phyloP scores from a whole-genome alignment of 2,888 invertebrate genomes.

The Cryptocheilus praepositus region DNA sequence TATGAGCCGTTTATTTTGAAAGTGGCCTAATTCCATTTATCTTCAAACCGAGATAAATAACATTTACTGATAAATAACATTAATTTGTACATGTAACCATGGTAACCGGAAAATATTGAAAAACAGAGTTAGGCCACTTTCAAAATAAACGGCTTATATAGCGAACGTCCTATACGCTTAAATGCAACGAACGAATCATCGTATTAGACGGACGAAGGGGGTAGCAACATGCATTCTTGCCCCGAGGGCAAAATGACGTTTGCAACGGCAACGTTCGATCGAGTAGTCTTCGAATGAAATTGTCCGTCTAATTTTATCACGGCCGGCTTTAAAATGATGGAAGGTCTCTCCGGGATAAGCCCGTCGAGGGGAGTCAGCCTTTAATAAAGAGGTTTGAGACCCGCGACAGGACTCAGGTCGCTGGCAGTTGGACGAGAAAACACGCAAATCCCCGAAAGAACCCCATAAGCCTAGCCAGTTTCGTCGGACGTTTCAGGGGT shows the following conservation, averaged over 20 bases:
- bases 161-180: too few relatives aligned
- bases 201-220: background rate
- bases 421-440: slow-evolving; percentile 31
- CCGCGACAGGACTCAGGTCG: slow-evolving; percentile 22
- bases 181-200: slow-evolving; percentile 20
- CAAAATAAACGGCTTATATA: too few relatives aligned
- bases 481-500: background rate
- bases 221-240: background rate
- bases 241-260: slow-evolving; percentile 55
- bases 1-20: too few relatives aligned
- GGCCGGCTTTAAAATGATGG: slow-evolving; percentile 71
- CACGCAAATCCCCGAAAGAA: slow-evolving; percentile 43
- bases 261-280: slow-evolving; percentile 42
- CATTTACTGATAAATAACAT: too few relatives aligned
- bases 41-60: too few relatives aligned
- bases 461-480: slow-evolving; percentile 1
- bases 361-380: slow-evolving; percentile 35
- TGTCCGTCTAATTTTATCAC: slow-evolving; percentile 70
- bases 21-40: too few relatives aligned
- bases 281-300: slow-evolving; percentile 66
- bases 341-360: slow-evolving; percentile 67
- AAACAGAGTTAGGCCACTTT: too few relatives aligned
- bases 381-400: slow-evolving; percentile 50
- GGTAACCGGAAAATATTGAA: too few relatives aligned
- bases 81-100: too few relatives aligned